Evolutionary conservation across 2,797 vertebrate species (phyloP), one percentile per base, ranked within the genome.

Genomic region (Discoglossus pictus): DNA sequence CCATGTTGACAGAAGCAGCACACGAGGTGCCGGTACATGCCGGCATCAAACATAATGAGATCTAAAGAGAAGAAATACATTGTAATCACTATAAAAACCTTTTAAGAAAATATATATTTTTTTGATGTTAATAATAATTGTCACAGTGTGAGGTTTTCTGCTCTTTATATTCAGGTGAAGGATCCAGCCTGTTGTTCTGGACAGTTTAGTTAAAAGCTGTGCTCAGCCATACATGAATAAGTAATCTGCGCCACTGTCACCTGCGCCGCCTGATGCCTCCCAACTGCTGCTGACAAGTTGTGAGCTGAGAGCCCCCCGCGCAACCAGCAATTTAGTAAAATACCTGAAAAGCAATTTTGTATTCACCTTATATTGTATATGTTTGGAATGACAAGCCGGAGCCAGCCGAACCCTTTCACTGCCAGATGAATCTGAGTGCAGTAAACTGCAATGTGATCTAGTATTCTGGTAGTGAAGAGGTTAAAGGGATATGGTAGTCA

Each of bases 251-350:
- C 6, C 11, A 43, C 64, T 61, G 73, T 38, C 61, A 35, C 55
- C 47, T 8, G 12, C 21, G 42, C 69, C 64, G 58, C 64, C 75
- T 21, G 50, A 39, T 12, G 60, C 63, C 72, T 65, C 77, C 51
- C 66, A 74, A 78, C 24, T 65, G 67, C 39, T 68, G 67, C 62
- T 76, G 76, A 76, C 67, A 68, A 40, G 36, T 69, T 31, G 66
- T 44, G 58, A 69, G 42, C 53, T 43, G 15, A 65, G 38, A 53
- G 40, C 43, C 6, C 17, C 34, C 51, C 51, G 31, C 51, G 31
- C 44, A 67, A 24, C 17, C n/a, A 67, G 46, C 17, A 40, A 59
- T 60, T 67, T 55, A 39, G 63, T 56, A 67, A 51, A 47, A 35
- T 40, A 36, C 43, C 25, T 42, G 58, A 34, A 46, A 42, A 7